Evolutionary conservation across 2,113 vertebrate genomes (phyloP), one percentile per base, ranked within the genome.

Genomic region (Cebus imitator): DNA sequence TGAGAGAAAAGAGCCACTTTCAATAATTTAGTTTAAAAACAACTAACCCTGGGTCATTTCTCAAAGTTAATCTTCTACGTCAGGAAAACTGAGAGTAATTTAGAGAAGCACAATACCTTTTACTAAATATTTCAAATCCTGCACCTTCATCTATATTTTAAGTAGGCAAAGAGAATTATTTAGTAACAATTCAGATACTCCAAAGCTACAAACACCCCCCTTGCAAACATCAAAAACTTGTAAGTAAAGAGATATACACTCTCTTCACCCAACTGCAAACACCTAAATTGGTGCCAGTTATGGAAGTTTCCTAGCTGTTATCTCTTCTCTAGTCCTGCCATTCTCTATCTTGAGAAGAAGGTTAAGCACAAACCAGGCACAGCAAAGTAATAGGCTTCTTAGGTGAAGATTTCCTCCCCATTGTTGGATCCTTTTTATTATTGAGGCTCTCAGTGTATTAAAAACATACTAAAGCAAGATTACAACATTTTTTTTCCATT

Each of bases 11-110:
- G 17, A 88, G 25, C 52, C 7, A n/a, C 13, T 97, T 94, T 88
- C 4, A 68, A 93, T 66, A 79, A 97, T 85, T 91, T 89, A 86
- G 16, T 89, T 97, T 96, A 55, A 94, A 96, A 93, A 75, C 13
- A 84, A 81, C 55, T 84, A 91, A 55, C 45, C 43, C n/a, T 83
- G 23, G 48, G 27, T 61, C 86, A 87, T 70, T 91, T 86, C 64
- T 84, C 87, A 91, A 87, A 90, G 66, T 85, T 68, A 83, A 7
- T 93, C 61, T 85, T 91, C 79, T 91, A 40, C 43, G 73, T 90
- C 32, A 90, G 50, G 30, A 93, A 94, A 91, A 87, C 8, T 9
- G 32, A 96, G 45, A 86, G 30, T 81, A 76, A 94, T 80, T 91
- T 91, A 72, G 48, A 96, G 25, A 86, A 23, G 12, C 48, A 52